These are phyloP conservation scores for Babylonia areolata DNA, from an alignment of 1,140 invertebrate genomes.

Conservation along the genomic window DNA sequence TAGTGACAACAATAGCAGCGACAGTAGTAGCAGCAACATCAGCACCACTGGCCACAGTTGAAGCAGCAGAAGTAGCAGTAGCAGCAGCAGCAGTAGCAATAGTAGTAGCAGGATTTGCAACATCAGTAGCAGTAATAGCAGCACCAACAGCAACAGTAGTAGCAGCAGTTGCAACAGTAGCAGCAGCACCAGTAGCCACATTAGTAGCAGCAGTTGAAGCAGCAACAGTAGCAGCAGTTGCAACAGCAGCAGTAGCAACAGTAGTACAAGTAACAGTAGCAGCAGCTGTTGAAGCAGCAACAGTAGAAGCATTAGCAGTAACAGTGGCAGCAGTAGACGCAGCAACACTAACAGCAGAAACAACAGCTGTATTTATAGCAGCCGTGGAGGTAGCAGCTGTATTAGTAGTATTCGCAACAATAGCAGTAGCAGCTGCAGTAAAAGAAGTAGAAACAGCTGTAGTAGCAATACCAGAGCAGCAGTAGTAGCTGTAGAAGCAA, in stretches of 20 bases:
- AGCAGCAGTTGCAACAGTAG: too few species aligned
- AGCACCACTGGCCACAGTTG: not conserved
- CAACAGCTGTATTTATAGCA: not conserved
- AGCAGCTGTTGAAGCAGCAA: conserved; percentile 6
- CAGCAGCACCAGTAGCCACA: too few species aligned
- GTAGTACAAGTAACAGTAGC: not conserved
- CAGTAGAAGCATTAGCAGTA: conserved; percentile 12
- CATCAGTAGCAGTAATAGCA: too few species aligned
- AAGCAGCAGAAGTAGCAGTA: conserved; percentile 9
- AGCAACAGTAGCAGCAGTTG: too few species aligned
- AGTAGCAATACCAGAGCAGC: not conserved
- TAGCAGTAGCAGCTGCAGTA: not conserved
- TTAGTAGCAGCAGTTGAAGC: too few species aligned
- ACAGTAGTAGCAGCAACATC: too few species aligned
- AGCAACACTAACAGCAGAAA: not conserved
- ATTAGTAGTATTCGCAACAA: not conserved
- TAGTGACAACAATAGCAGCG: not conserved
- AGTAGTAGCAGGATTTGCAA: too few species aligned
- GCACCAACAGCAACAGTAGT: too few species aligned
- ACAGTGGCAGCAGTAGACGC: conserved; percentile 17
- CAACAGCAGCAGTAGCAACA: not conserved
- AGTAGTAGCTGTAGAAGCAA: not conserved
- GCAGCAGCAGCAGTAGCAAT: not conserved
- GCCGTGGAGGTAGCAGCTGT: not conserved
- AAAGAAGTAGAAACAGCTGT: not conserved